Evolutionary conservation across 2,888 invertebrate genomes (phyloP).

Genomic region (Melanostoma mellinum): DNA sequence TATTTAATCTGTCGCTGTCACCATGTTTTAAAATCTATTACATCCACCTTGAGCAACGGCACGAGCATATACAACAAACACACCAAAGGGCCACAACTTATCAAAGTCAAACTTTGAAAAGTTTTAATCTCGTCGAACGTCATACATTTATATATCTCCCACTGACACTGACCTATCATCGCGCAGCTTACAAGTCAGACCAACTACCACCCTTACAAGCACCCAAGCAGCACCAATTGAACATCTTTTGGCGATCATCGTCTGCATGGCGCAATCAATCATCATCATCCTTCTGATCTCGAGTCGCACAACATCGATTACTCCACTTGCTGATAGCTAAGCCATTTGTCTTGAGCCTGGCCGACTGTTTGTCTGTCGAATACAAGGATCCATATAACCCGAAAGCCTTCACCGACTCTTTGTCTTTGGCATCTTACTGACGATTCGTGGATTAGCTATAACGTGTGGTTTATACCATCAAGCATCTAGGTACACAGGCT

Average conservation of each 20-base stretch:
- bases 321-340: conserved; percentile 76
- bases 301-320: conserved; percentile 76
- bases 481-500: conserved; percentile 11
- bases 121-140: conserved; percentile 54
- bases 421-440: conserved; percentile 64
- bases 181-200: conserved; percentile 59
- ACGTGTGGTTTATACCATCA: conserved; percentile 5
- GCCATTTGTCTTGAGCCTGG: conserved; percentile 74
- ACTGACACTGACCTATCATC: conserved; percentile 72
- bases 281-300: conserved; percentile 75
- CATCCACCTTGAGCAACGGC: conserved; percentile 63
- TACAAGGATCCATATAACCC: conserved; percentile 66
- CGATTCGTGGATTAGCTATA: conserved; percentile 62
- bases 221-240: conserved; percentile 58
- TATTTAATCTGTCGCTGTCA: conserved; percentile 73
- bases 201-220: conserved; percentile 66
- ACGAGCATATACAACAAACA: conserved; percentile 41
- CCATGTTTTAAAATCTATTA: conserved; percentile 72
- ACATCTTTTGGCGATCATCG: conserved; percentile 72
- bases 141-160: conserved; percentile 46
- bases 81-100: conserved; percentile 71
- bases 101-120: conserved; percentile 70
- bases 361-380: conserved; percentile 58
- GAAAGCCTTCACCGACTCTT: conserved; percentile 65
- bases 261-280: conserved; percentile 75